Evolutionary conservation across 1,140 invertebrate species (phyloP), one percentile per base, ranked within the genome.

Genomic region (Sarcophaga bullata): DNA sequence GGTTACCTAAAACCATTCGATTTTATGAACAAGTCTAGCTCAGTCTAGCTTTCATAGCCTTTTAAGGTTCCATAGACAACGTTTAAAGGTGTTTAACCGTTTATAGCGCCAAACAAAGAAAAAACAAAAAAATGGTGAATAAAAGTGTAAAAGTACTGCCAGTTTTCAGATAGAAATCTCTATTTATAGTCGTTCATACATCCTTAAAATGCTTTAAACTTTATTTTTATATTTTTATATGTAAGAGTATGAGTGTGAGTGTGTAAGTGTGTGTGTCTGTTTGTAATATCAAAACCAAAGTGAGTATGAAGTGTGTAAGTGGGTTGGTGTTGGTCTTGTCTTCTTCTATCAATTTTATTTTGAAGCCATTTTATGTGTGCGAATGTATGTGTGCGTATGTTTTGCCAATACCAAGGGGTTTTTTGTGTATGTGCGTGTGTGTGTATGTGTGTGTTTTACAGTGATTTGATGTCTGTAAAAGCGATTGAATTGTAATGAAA

Each of bases 381-480:
- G 52, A 25, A 46, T 62, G 49, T 80, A 25, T 37, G 46, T 80
- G 78, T 50, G n/a, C n/a, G 1, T 37, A 37, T 37, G 25, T 37
- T 37, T 37, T 37, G 25, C 25, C 25, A 37, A 37, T 2, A 37
- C 25, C 1, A 37, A 37, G 25, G 25, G 47, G 62, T 76, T 76
- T 46, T 47, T 72, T 49, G 46, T 46, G 25, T 78, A 54, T 46
- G 52, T 54, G 46, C 15, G 76, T 11, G 73, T 8, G 50, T 9
- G 75, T 48, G 75, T 78, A 80, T 48, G 80, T 82, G 75, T 82
- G 82, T 80, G 46, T 72, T 82, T 82, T 80, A 82, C 62, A 48
- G 54, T 80, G 58, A 80, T 78, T 78, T 78, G 75, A 78, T 78
- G 75, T 78, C 75, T 78, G 75, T 78, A 78, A 78, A 78, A 78